These are phyloP conservation scores for Scomber scombrus DNA, from an alignment of 2,113 vertebrate species.

Conservation along the genomic window DNA sequence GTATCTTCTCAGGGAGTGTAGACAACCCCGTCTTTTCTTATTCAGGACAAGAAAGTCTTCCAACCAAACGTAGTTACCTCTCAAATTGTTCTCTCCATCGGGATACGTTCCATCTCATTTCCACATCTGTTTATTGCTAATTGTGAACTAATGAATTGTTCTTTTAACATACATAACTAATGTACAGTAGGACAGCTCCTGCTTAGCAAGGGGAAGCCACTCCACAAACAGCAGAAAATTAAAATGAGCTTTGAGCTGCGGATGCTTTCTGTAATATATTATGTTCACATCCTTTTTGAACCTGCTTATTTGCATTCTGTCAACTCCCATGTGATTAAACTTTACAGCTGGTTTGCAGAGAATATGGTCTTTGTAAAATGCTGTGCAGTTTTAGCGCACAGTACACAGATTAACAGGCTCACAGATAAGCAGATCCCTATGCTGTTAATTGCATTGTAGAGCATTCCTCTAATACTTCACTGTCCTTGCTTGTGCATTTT, in stretches of 20 bases:
- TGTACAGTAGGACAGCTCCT: slow-evolving; percentile 41
- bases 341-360: slow-evolving; percentile 19
- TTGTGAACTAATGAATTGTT: slow-evolving; percentile 53
- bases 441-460: slow-evolving; percentile 39
- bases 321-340: slow-evolving; percentile 34
- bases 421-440: slow-evolving; percentile 21
- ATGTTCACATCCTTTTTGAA: slow-evolving; percentile 35
- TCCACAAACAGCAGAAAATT: slow-evolving; percentile 31
- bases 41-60: slow-evolving; percentile 1
- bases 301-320: slow-evolving; percentile 40
- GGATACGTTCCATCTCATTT: slow-evolving; percentile 50
- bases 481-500: slow-evolving; percentile 19
- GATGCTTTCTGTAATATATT: slow-evolving; percentile 31
- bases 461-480: slow-evolving; percentile 19
- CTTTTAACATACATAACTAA: slow-evolving; percentile 58
- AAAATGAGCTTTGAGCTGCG: slow-evolving; percentile 33
- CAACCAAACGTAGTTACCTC: background rate
- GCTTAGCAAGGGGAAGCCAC: slow-evolving; percentile 36
- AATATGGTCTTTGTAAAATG: slow-evolving; percentile 16
- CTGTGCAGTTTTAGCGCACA: slow-evolving; percentile 5
- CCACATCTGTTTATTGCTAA: slow-evolving; percentile 42
- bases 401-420: slow-evolving; percentile 31
- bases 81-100: slow-evolving; percentile 18
- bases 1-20: too few relatives aligned
- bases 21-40: background rate